Conservation (phyloP, 2,113 vertebrate species). For the Gnathonemus echidnorhynchus region DNA sequence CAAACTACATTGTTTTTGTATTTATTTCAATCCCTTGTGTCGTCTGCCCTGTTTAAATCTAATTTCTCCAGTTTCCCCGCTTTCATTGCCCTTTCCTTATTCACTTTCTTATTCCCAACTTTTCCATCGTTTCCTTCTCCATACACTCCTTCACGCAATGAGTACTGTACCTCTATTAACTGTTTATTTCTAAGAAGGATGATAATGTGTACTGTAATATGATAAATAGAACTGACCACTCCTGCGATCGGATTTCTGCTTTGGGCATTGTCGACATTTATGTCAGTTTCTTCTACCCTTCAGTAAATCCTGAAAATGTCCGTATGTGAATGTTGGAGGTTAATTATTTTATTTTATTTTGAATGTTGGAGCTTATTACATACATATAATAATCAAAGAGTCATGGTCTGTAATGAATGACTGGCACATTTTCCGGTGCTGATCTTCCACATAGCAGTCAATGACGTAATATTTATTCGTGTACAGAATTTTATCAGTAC, state of each 20-base stretch:
- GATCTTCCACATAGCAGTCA: neutral
- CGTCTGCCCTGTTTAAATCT: neutral
- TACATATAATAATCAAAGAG: neutral
- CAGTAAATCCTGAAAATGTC: conserved; percentile 23
- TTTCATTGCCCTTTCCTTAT: neutral
- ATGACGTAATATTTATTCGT: neutral
- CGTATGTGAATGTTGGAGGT: neutral
- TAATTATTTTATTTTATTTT: neutral
- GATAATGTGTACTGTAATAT: neutral
- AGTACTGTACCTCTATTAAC: conserved; percentile 12
- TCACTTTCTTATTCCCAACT: neutral
- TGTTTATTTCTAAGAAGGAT: neutral
- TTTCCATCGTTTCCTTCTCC: neutral
- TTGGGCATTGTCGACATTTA: conserved; percentile 13
- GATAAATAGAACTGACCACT: neutral
- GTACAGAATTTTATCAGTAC: neutral
- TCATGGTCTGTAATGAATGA: neutral
- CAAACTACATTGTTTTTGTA: neutral
- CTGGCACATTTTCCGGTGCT: neutral
- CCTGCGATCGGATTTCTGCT: neutral
- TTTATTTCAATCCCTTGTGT: conserved; percentile 1
- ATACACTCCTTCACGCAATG: neutral
- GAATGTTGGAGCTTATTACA: neutral
- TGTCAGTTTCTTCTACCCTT: conserved; percentile 18
- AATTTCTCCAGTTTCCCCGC: neutral